A percentile compares a stretch with the other conserved stretches of the same genome.
Evolutionary conservation across 2,888 invertebrate species (phyloP).

Genomic region (Sinhomidia bicolor): DNA sequence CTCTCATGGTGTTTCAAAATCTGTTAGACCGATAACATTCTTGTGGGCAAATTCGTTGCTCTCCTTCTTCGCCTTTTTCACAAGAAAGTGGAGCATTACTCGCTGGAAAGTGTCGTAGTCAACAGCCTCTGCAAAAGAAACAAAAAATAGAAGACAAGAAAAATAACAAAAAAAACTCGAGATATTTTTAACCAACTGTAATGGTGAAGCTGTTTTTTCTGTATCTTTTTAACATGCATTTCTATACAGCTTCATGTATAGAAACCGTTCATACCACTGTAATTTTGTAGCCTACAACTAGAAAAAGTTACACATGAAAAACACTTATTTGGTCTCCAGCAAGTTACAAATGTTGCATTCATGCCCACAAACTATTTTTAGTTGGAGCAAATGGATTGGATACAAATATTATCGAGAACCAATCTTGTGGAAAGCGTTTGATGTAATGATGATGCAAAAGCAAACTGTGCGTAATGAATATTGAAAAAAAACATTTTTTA

Average conservation of each 20-base stretch:
- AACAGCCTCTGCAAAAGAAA: constrained; percentile 58
- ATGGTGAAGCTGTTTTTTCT: no score
- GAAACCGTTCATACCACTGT: constrained; percentile 1
- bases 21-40: constrained; percentile 69
- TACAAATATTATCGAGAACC: not conserved
- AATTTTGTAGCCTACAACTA: not conserved
- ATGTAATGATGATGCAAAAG: no score
- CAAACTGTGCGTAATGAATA: no score
- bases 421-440: no score
- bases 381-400: not conserved
- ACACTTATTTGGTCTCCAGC: no score
- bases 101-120: constrained; percentile 74
- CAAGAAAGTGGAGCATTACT: constrained; percentile 73
- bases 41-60: constrained; percentile 71
- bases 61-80: constrained; percentile 73
- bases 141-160: constrained; percentile 10
- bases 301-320: not conserved
- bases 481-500: not conserved
- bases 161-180: not conserved
- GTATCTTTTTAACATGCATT: not conserved
- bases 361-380: not conserved
- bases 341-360: not conserved
- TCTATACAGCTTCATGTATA: constrained; percentile 5
- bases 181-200: constrained; percentile 40
- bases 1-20: constrained; percentile 65